Evolutionary conservation across 2,797 vertebrate genomes (phyloP), one percentile per base, ranked within the genome.

Genomic region (Lycodopsis pacificus): DNA sequence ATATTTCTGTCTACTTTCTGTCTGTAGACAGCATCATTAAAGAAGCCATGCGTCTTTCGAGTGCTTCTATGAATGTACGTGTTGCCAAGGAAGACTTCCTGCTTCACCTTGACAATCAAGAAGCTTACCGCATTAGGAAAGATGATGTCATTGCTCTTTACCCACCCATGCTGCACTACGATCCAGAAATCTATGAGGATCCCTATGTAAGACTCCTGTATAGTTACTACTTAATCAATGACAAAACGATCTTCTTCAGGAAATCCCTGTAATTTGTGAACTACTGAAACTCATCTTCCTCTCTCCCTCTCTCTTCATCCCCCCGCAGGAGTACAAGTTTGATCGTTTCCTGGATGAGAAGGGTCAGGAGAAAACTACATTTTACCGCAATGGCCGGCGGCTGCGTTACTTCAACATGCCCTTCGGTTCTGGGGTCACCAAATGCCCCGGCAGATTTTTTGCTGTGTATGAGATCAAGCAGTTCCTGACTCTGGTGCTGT

Each of bases 391-490:
- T 0, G 97, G 97, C 2, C 93, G 92, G 22, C 97, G 95, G 59
- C 84, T 99, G 13, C 96, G 97, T 17, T 95, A 97, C 71, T 99
- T 95, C 86, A 97, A 97, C 89, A 97, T 99, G 97, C 97, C 98
- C 0, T 99, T 99, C 20, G 98, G 98, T 27, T 97, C 97, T 0
- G 98, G 98, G 22, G 95, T 96, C 30, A 97, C 97, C 22, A 98
- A 98, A 79, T 99, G 98, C 34, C 98, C 98, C 0, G 98, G 98
- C 4, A 94, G 98, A 48, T 93, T 98, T 32, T 98, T 99, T 51
- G 98, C 98, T 27, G 86, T 96, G 20, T 96, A 97, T 70, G 98
- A 99, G 94, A 98, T 99, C 67, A 99, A 99, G 65, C 96, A 97
- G 73, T 98, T 99, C 84, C 89, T 99, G 81, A 83, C 91, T 79